phyloP scores from a whole-genome alignment of 2,113 vertebrate species.

The Heterocephalus glaber region DNA sequence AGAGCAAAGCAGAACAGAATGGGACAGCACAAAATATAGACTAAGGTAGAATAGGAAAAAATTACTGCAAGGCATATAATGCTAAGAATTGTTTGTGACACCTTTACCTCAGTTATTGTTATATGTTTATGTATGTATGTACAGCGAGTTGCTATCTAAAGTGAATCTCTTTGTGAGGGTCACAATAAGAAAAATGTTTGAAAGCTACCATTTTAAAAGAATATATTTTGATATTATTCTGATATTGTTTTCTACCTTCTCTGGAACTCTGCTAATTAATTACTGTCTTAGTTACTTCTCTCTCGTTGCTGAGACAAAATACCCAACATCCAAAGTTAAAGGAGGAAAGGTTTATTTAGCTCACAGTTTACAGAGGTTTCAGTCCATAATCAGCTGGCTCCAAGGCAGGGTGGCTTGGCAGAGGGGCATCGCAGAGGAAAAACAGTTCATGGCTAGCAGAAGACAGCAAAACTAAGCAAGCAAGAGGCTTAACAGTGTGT shows the following conservation, averaged over 20 bases:
- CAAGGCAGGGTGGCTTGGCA: too few relatives aligned
- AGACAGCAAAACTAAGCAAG: too few relatives aligned
- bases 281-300: neutral
- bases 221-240: neutral
- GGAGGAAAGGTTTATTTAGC: too few relatives aligned
- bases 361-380: too few relatives aligned
- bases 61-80: neutral
- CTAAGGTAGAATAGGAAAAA: neutral
- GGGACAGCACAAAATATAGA: neutral
- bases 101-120: neutral
- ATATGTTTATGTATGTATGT: neutral
- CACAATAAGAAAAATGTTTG: neutral
- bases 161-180: neutral
- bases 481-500: too few relatives aligned
- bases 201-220: neutral
- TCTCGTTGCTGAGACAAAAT: too few relatives aligned
- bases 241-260: neutral
- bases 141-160: neutral
- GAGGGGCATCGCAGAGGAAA: too few relatives aligned
- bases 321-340: too few relatives aligned
- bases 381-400: too few relatives aligned
- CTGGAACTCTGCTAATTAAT: conserved; percentile 10
- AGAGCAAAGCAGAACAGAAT: neutral
- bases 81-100: neutral
- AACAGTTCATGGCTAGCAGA: too few relatives aligned